Evolutionary conservation across 2,113 vertebrate species (phyloP).

Genomic region (Dendrocopos noguchii): DNA sequence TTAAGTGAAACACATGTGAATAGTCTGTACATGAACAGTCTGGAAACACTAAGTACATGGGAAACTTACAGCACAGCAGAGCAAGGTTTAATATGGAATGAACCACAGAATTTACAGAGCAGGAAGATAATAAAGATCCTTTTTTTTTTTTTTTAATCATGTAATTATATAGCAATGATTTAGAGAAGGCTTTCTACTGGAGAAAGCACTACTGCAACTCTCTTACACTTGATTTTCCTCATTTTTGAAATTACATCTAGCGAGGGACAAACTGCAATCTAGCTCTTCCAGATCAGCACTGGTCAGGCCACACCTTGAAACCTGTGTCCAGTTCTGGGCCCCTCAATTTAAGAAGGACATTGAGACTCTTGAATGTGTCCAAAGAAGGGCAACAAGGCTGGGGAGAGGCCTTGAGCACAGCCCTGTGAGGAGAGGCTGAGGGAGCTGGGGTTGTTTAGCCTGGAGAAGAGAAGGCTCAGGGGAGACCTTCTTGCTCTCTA

Average conservation of each 20-base stretch:
- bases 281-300: background rate
- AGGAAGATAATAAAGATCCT: background rate
- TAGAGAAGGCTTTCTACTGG: background rate
- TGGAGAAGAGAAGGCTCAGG: no score
- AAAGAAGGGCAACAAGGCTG: no score
- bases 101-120: background rate
- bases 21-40: background rate
- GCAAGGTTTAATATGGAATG: background rate
- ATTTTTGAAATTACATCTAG: background rate
- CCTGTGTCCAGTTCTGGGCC: no score
- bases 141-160: background rate
- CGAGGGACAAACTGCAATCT: background rate
- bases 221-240: background rate
- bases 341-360: no score
- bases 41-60: background rate
- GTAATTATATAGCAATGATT: background rate
- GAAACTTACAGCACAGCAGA: background rate
- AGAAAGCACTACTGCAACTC: background rate
- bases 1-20: background rate
- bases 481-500: no score
- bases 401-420: no score
- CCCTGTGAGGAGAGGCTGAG: no score
- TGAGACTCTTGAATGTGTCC: no score
- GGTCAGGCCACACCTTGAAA: no score
- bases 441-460: no score